Evolutionary conservation across 2,797 vertebrate species (phyloP).

Genomic region (Geotrypetes seraphini): DNA sequence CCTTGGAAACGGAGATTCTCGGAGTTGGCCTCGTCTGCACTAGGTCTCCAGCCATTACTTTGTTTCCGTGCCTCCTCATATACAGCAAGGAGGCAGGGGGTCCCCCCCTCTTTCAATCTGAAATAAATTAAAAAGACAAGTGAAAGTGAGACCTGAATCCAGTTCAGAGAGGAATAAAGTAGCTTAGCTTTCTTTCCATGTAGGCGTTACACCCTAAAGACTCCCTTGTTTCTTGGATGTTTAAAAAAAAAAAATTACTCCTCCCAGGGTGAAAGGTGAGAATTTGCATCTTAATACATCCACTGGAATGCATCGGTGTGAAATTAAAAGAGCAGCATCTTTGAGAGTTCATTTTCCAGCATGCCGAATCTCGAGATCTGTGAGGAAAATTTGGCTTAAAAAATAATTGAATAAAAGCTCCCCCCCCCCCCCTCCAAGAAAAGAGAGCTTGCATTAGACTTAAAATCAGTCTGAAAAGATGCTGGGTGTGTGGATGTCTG

Average conservation of each 20-base stretch:
- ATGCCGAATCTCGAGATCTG: too few relatives aligned
- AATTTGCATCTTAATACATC: slow-evolving; percentile 56
- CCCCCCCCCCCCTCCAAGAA: too few relatives aligned
- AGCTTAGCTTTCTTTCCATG: slow-evolving; percentile 41
- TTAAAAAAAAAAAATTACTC: slow-evolving; percentile 50
- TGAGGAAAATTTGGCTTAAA: too few relatives aligned
- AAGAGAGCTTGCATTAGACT: too few relatives aligned
- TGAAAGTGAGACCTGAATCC: slow-evolving; percentile 35
- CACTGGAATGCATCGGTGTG: slow-evolving; percentile 44
- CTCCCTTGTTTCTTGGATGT: slow-evolving; percentile 43
- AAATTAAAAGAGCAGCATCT: slow-evolving; percentile 33
- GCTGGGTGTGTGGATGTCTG: too few relatives aligned
- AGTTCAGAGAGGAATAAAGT: slow-evolving; percentile 48
- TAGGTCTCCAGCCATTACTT: slow-evolving; percentile 10
- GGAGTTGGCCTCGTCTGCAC: too few relatives aligned
- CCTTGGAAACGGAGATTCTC: too few relatives aligned
- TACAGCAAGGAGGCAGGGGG: slow-evolving; percentile 28
- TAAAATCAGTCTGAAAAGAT: too few relatives aligned
- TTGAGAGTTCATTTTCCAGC: slow-evolving; percentile 29
- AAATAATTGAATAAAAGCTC: too few relatives aligned
- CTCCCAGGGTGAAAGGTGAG: slow-evolving; percentile 48
- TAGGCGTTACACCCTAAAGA: slow-evolving; percentile 49
- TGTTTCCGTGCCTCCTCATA: slow-evolving; percentile 16
- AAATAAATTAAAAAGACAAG: slow-evolving; percentile 29
- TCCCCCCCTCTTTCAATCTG: slow-evolving; percentile 32